Conservation (phyloP, 2,797 vertebrate species). For the Pangasius macronema region DNA sequence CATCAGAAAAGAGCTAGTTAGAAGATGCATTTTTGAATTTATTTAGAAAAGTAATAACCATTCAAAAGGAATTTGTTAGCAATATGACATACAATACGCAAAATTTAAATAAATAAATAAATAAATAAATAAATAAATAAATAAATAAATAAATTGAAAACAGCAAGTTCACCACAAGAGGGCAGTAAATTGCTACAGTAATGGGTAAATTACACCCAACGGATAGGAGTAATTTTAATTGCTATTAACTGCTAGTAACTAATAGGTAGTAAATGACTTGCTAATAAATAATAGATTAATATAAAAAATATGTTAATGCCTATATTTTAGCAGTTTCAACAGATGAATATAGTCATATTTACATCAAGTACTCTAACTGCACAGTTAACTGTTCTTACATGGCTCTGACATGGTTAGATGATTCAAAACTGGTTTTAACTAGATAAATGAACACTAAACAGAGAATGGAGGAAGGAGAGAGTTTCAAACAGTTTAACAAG, state of each 20-base stretch:
- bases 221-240: background rate
- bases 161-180: constrained; percentile 6
- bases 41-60: background rate
- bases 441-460: background rate
- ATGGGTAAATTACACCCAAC: background rate
- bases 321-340: background rate
- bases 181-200: constrained; percentile 12
- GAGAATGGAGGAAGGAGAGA: background rate
- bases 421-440: background rate
- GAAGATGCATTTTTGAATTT: background rate
- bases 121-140: no score
- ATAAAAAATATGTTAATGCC: background rate
- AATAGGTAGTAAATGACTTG: background rate
- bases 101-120: no score
- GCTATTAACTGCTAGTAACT: background rate
- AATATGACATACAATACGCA: background rate
- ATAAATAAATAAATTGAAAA: background rate
- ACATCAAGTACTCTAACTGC: background rate
- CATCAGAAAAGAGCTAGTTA: constrained; percentile 35
- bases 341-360: background rate
- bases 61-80: background rate
- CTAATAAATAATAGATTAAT: background rate
- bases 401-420: background rate
- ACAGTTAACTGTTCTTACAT: background rate
- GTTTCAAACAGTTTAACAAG: background rate